phyloP scores from a whole-genome alignment of 2,888 invertebrate species.

The Calameuta idolon region DNA sequence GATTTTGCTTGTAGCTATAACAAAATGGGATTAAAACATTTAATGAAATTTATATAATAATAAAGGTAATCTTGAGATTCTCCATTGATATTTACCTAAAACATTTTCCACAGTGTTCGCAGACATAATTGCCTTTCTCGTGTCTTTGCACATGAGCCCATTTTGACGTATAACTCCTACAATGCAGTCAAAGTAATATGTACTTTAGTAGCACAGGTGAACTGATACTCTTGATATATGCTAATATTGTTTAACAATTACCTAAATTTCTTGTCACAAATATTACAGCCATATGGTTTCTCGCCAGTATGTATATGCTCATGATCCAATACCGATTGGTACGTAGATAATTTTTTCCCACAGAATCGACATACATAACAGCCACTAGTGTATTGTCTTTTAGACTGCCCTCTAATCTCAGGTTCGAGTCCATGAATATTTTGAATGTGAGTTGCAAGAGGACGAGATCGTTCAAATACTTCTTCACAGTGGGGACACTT shows the following conservation, averaged over 20 bases:
- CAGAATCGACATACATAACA: constrained; percentile 42
- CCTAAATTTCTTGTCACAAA: constrained; percentile 43
- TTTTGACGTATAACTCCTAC: constrained; percentile 38
- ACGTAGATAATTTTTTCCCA: constrained; percentile 40
- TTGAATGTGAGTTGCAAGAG: constrained; percentile 32
- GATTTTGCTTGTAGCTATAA: constrained; percentile 42
- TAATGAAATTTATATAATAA: neutral
- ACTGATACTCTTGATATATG: neutral
- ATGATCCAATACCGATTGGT: constrained; percentile 41
- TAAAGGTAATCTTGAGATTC: neutral
- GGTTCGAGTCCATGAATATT: constrained; percentile 36
- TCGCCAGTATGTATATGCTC: constrained; percentile 46
- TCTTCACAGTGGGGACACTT: constrained; percentile 39
- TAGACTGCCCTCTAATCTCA: constrained; percentile 25
- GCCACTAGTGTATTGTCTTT: constrained; percentile 31
- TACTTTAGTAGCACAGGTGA: neutral
- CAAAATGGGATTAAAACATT: constrained; percentile 9
- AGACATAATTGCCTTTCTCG: constrained; percentile 38
- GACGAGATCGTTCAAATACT: constrained; percentile 30
- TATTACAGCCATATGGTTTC: constrained; percentile 40
- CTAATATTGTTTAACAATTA: constrained; percentile 12
- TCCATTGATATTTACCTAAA: constrained; percentile 32
- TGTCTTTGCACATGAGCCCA: constrained; percentile 43
- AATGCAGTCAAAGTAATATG: constrained; percentile 17
- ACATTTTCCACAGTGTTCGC: constrained; percentile 43